A percentile compares a stretch with the other conserved stretches of the same genome.
Evolutionary conservation across 2,888 invertebrate genomes (phyloP).

Genomic region (Oeneis ivallda): DNA sequence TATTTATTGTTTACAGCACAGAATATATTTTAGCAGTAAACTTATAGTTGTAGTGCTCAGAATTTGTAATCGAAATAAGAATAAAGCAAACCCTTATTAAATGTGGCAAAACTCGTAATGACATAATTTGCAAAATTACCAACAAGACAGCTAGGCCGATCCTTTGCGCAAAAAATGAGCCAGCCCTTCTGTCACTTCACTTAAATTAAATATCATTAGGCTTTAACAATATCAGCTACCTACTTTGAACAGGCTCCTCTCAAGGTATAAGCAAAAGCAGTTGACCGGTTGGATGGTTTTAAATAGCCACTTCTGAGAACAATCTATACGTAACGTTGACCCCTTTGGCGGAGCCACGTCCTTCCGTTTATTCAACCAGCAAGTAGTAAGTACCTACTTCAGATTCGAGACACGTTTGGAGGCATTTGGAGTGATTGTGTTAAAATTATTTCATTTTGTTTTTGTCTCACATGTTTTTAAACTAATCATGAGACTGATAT

Average conservation of each 20-base stretch:
- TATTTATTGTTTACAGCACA: neutral
- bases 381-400: conserved; percentile 31
- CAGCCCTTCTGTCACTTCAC: too few species aligned
- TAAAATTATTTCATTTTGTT: conserved; percentile 36
- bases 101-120: too few species aligned
- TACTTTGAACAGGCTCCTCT: conserved; percentile 2
- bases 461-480: conserved; percentile 22
- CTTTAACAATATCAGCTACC: too few species aligned
- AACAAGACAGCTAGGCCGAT: too few species aligned
- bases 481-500: neutral
- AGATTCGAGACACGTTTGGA: conserved; percentile 44
- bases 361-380: conserved; percentile 49
- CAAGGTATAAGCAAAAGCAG: neutral
- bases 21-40: neutral
- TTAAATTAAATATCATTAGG: too few species aligned
- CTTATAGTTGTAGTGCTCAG: too few species aligned
- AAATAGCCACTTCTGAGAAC: conserved; percentile 35
- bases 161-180: too few species aligned
- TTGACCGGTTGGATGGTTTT: conserved; percentile 23
- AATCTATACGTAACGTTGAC: conserved; percentile 44
- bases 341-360: conserved; percentile 44
- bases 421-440: conserved; percentile 41
- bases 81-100: too few species aligned
- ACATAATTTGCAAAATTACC: too few species aligned
- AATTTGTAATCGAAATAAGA: neutral